phyloP scores from a whole-genome alignment of 2,113 vertebrate genomes.

The Gavialis gangeticus region DNA sequence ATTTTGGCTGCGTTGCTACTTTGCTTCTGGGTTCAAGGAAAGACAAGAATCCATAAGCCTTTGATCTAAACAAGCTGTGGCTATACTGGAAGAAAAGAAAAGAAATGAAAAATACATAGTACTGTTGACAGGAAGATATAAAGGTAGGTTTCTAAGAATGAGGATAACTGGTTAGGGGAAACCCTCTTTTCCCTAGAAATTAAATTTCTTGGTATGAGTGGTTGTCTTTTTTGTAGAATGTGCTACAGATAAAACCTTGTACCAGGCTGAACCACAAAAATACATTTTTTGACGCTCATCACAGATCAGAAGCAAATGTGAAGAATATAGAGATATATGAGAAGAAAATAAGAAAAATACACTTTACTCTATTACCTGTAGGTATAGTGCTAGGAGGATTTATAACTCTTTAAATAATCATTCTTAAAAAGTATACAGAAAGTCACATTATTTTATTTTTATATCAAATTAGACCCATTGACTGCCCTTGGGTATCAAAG shows the following conservation, averaged over 20 bases:
- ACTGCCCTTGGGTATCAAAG: not conserved
- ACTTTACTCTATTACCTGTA: not conserved
- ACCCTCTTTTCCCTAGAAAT: slow-evolving; percentile 16
- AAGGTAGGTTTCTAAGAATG: slow-evolving; percentile 27
- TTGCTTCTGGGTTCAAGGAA: slow-evolving; percentile 43
- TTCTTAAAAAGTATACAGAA: not conserved
- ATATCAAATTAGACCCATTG: not conserved
- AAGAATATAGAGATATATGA: not conserved
- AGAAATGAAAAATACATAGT: not conserved
- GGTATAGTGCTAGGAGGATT: not conserved
- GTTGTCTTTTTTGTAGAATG: not conserved
- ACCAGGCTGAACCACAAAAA: not conserved
- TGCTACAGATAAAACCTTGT: not conserved
- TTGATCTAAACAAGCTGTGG: slow-evolving; percentile 29
- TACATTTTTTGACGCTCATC: not conserved
- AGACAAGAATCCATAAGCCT: slow-evolving; percentile 42
- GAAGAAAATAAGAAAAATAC: not conserved
- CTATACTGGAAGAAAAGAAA: slow-evolving; percentile 9
- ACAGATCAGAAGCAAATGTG: not conserved
- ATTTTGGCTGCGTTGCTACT: slow-evolving; percentile 5
- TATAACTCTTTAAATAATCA: not conserved
- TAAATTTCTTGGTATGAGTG: not conserved
- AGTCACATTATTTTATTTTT: not conserved
- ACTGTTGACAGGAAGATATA: slow-evolving; percentile 45
- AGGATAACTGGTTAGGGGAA: slow-evolving; percentile 43